Percentiles rank a stretch among this genome's conserved stretches.
phyloP scores from a whole-genome alignment of 2,113 vertebrate species.

The Laticauda laticaudata region DNA sequence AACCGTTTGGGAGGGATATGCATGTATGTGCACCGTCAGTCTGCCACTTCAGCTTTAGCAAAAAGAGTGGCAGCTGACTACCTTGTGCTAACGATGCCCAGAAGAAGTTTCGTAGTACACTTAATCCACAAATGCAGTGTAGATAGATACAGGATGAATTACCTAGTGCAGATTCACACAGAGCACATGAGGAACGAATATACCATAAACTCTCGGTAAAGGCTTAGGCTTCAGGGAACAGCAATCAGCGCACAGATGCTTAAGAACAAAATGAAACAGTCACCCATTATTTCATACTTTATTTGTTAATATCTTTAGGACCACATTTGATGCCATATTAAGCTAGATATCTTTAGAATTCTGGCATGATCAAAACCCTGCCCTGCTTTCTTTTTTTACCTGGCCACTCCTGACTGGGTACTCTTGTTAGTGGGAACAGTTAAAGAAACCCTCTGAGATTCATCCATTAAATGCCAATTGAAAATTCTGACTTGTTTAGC shows the following conservation, averaged over 20 bases:
- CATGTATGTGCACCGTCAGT: background rate
- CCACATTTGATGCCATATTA: background rate
- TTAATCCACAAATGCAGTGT: background rate
- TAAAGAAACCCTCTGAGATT: background rate
- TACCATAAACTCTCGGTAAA: background rate
- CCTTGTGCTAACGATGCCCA: background rate
- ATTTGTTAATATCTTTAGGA: background rate
- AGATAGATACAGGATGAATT: background rate
- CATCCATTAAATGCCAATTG: background rate
- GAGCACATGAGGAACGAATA: background rate
- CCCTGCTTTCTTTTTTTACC: background rate
- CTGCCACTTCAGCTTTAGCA: background rate
- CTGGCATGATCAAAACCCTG: background rate
- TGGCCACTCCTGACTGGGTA: background rate
- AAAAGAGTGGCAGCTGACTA: background rate
- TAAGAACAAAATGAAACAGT: background rate
- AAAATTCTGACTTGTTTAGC: background rate
- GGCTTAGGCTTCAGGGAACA: background rate
- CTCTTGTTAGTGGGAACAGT: background rate
- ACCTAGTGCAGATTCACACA: background rate
- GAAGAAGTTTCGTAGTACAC: background rate
- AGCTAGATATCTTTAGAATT: background rate
- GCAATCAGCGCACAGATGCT: background rate
- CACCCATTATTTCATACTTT: background rate
- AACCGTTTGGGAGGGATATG: background rate